A percentile compares a stretch with the other conserved stretches of the same genome.
Evolutionary conservation across 2,888 invertebrate genomes (phyloP).

Genomic region (Mylabris sibirica): DNA sequence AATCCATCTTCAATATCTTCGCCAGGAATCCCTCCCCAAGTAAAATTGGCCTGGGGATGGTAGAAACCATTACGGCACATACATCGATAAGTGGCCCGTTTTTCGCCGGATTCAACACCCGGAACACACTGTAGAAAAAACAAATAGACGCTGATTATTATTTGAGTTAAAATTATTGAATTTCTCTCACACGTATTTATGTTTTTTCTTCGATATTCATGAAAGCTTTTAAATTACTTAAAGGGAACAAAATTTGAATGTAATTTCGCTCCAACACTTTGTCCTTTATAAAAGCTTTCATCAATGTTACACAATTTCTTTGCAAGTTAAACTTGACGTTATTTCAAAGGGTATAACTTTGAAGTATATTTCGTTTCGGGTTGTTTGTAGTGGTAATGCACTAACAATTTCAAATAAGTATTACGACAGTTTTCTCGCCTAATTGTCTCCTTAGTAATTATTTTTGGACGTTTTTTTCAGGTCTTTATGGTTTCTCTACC

Average conservation of each 20-base stretch:
- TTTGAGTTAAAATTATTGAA: too few species aligned
- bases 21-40: slow-evolving; percentile 64
- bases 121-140: slow-evolving; percentile 63
- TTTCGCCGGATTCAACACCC: slow-evolving; percentile 56
- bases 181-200: too few species aligned
- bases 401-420: too few species aligned
- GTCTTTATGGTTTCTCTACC: not conserved
- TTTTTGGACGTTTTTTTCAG: not conserved
- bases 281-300: not conserved
- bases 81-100: slow-evolving; percentile 68
- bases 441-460: not conserved
- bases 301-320: not conserved
- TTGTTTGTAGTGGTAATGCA: not conserved
- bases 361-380: not conserved
- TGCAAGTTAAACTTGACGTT: not conserved
- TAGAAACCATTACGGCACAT: slow-evolving; percentile 69
- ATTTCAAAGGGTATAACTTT: not conserved
- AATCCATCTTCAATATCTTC: slow-evolving; percentile 62
- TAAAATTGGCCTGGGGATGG: slow-evolving; percentile 63
- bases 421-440: not conserved
- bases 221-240: too few species aligned
- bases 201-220: too few species aligned
- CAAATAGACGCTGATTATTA: not conserved
- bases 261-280: not conserved
- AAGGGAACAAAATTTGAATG: not conserved